A percentile compares a stretch with the other conserved stretches of the same genome.
Conservation (phyloP, 1,140 invertebrate species). For the Listronotus bonariensis region DNA sequence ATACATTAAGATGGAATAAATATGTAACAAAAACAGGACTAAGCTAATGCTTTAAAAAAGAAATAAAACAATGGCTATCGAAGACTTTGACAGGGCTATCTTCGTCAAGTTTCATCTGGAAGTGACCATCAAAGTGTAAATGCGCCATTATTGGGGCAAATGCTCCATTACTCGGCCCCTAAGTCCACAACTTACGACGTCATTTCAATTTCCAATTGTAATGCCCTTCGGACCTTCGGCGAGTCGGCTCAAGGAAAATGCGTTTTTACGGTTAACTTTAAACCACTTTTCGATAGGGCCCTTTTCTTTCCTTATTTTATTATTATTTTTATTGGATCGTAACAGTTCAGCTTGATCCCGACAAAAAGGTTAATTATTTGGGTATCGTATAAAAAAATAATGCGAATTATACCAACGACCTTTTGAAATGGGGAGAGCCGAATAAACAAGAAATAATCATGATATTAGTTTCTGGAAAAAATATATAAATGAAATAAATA, state of each 20-base stretch:
- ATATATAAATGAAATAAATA: too few relatives aligned
- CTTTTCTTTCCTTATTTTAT: slow-evolving; percentile 40
- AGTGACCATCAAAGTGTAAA: slow-evolving; percentile 48
- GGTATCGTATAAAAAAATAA: slow-evolving; percentile 27
- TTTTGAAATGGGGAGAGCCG: background rate
- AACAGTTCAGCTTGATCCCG: slow-evolving; percentile 42
- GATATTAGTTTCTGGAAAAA: too few relatives aligned
- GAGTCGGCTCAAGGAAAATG: slow-evolving; percentile 41
- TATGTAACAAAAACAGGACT: too few relatives aligned
- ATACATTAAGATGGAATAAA: too few relatives aligned
- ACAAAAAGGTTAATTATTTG: slow-evolving; percentile 35
- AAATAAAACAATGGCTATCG: background rate
- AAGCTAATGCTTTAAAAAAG: too few relatives aligned
- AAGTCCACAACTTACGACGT: slow-evolving; percentile 49
- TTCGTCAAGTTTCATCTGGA: slow-evolving; percentile 25
- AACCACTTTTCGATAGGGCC: slow-evolving; percentile 36
- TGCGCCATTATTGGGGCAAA: slow-evolving; percentile 47
- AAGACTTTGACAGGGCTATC: background rate
- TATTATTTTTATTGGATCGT: slow-evolving; percentile 44
- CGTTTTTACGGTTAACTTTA: slow-evolving; percentile 46
- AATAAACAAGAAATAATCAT: background rate
- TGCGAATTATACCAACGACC: slow-evolving; percentile 16
- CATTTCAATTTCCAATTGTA: slow-evolving; percentile 55
- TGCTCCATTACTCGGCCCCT: slow-evolving; percentile 48
- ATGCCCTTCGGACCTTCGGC: slow-evolving; percentile 40